Evolutionary conservation across 2,797 vertebrate genomes (phyloP).

Genomic region (Rhinophrynus dorsalis): DNA sequence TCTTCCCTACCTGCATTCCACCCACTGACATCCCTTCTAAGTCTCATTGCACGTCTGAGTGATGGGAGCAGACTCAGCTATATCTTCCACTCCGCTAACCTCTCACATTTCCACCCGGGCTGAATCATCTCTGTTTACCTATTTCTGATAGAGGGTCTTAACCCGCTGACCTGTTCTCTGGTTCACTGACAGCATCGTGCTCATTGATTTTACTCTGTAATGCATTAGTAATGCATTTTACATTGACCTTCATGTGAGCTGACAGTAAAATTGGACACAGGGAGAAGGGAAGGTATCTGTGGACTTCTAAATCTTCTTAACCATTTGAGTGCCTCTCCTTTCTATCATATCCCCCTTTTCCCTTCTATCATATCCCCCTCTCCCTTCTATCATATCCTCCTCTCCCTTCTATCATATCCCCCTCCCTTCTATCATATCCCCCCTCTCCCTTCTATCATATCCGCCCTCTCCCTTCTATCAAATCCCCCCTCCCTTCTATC

Average conservation of each 20-base stretch:
- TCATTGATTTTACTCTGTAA: conserved; percentile 47
- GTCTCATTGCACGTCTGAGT: no score
- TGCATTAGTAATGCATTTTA: conserved; percentile 49
- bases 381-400: no score
- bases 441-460: no score
- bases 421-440: no score
- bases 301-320: conserved; percentile 28
- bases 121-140: conserved; percentile 47
- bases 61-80: not conserved
- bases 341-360: no score
- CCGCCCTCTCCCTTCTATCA: no score
- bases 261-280: conserved; percentile 41
- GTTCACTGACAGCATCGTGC: conserved; percentile 30
- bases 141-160: conserved; percentile 20
- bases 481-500: no score
- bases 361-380: no score
- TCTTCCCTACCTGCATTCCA: no score
- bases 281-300: conserved; percentile 25
- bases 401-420: no score
- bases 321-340: no score
- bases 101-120: conserved; percentile 40
- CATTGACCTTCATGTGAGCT: conserved; percentile 43
- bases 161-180: conserved; percentile 37
- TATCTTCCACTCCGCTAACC: conserved; percentile 13
- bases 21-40: no score